Percentiles rank a stretch among this genome's conserved stretches.
Conservation (phyloP, 2,797 vertebrate species). For the Tangara arthus region DNA sequence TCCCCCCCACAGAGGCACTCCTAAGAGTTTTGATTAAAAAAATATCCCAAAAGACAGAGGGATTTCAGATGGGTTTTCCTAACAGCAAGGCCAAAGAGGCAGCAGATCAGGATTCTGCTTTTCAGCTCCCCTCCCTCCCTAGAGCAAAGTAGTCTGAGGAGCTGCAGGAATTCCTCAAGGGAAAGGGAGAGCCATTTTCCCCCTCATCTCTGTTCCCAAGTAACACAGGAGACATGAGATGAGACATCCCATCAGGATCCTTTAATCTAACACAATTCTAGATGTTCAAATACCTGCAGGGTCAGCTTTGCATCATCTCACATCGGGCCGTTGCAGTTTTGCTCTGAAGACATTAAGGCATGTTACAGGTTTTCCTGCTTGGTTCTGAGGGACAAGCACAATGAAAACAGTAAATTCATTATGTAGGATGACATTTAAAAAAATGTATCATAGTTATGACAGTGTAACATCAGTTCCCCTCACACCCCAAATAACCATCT, state of each 20-base stretch:
- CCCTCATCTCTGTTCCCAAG: neutral
- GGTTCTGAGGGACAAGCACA: neutral
- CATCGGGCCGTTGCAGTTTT: neutral
- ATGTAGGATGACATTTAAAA: neutral
- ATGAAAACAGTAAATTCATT: neutral
- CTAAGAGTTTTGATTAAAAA: neutral
- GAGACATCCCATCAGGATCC: neutral
- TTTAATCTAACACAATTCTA: neutral
- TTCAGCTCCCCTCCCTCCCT: neutral
- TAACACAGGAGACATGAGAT: neutral
- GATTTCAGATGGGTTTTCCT: neutral
- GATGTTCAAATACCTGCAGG: neutral
- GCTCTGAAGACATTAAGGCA: neutral
- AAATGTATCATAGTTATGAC: neutral
- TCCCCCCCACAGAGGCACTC: neutral
- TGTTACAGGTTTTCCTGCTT: neutral
- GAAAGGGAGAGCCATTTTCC: neutral
- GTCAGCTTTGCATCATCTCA: neutral
- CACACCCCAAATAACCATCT: neutral
- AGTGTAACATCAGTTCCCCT: neutral
- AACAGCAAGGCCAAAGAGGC: neutral
- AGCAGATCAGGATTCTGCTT: neutral
- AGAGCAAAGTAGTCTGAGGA: neutral
- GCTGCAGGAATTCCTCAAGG: neutral
- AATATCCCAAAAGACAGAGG: neutral